Base-by-base conservation (phyloP, 2,113 vertebrate species). In the Platysteira castanea region DNA sequence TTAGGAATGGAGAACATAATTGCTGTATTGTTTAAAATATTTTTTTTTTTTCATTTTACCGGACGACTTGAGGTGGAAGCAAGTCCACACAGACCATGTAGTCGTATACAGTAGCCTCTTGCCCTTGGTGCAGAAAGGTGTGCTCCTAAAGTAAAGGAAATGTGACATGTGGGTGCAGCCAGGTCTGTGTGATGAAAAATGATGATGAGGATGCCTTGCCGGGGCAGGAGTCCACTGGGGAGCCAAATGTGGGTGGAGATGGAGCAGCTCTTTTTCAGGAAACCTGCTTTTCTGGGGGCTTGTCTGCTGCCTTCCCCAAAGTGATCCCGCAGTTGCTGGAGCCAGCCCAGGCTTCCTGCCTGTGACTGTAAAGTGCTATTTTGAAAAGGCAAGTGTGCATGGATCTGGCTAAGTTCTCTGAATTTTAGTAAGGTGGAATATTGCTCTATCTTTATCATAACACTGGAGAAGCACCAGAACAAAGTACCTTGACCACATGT, bases 131-230 rank as follows among this genome's bases (percentile, higher is more conserved):
- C 4, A 4, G 44, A 26, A 27, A 12, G 12, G 4, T 18, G 19
- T 2, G 1, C 79, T 80, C 30, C 47, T 65, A 11, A 61, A 74
- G 46, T 3, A 24, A 63, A 39, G 46, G 79, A 33, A 33, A 20
- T 28, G 9, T 7, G 69, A 57, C 26, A n/a, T 3, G 2, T 0
- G 0, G n/a, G 28, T 53, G n/a, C 26, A 74, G 35, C 6, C 39
- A 7, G 31, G 41, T 39, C n/a, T 18, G 30, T 69, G 39, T 53
- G 47, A 33, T 78, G 33, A 53, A 28, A 63, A 53, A 46, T 33
- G 54, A 61, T 39, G 54, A 28, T 46, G 39, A 20, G 23, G 53
- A 44, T 44, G 64, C 39, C 17, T 33, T 41, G 27, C 23, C 2
- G 12, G 56, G 53, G 18, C 8, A 8, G 68, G 57, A 21, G 8